A percentile compares a stretch with the other conserved stretches of the same genome.
Conservation (phyloP, 1,140 invertebrate genomes). For the Odontomachus brunneus region DNA sequence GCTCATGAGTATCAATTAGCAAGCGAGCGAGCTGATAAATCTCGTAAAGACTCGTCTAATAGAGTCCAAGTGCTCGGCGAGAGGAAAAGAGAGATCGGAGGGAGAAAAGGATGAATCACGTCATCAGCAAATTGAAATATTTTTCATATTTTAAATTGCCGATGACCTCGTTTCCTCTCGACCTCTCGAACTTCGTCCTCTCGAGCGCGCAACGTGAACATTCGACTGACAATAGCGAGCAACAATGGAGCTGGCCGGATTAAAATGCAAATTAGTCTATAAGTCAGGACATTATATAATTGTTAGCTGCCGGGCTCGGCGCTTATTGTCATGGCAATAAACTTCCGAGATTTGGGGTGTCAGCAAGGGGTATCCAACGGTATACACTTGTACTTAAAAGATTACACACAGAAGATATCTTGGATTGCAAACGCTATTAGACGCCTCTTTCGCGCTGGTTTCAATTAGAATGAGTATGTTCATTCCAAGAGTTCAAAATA, state of each 20-base stretch:
- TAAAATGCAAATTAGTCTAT: constrained; percentile 79
- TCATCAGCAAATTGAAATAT: constrained; percentile 71
- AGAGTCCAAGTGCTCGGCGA: constrained; percentile 70
- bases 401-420: constrained; percentile 40
- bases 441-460: background rate
- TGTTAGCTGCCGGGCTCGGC: constrained; percentile 56
- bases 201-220: constrained; percentile 46
- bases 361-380: constrained; percentile 26
- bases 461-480: background rate
- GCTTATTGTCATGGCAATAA: constrained; percentile 72
- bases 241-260: constrained; percentile 73
- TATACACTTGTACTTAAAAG: constrained; percentile 56
- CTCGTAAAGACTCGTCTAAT: constrained; percentile 66
- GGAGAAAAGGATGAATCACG: constrained; percentile 31
- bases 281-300: constrained; percentile 74
- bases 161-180: constrained; percentile 35
- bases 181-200: constrained; percentile 58
- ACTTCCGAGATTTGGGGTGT: constrained; percentile 65
- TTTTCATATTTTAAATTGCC: constrained; percentile 52
- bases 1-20: constrained; percentile 52
- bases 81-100: constrained; percentile 42
- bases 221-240: constrained; percentile 68
- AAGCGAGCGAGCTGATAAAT: constrained; percentile 8
- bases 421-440: constrained; percentile 8
- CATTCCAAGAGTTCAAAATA: background rate